Evolutionary conservation across 2,113 vertebrate genomes (phyloP), one percentile per base, ranked within the genome.

Genomic region (Seriola dumerili): DNA sequence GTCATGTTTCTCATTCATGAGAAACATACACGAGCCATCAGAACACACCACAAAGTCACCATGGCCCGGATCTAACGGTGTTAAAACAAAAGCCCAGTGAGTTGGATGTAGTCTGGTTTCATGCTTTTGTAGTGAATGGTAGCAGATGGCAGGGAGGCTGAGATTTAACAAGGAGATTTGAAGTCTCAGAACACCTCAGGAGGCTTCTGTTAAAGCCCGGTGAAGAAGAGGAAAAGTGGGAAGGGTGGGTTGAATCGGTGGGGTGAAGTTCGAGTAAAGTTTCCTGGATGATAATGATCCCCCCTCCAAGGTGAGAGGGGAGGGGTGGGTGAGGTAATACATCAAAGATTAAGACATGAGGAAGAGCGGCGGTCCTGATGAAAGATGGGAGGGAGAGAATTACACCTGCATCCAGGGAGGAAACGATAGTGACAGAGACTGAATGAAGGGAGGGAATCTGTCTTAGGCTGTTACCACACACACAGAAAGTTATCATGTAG

Each of bases 281-380:
- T 70, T 85, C 29, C 77, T 38, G 55, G 84, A 90, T 72, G 76
- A 79, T 91, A 90, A 92, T 89, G 86, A 89, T 86, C 78, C 87
- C 62, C 62, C 29, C 72, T 88, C 82, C 79, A 91, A 91, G 87
- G 79, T 89, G 84, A 88, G 69, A 50, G 72, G 78, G 83, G 71
- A 69, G 75, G 67, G 68, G 79, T 58, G 59, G 23, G 17, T 63
- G 23, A 63, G 83, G 72, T 69, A 83, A 88, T 86, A 65, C 86
- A 86, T 92, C 91, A 90, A 72, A 91, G 85, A 90, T 85, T 36
- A 88, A 81, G 88, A 88, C 76, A 21, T 58, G 76, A 87, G 80
- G 81, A 85, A 88, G 80, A 86, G 67, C 71, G n/a, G 84, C 32
- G 5, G 58, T 25, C 75, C 62, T 64, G 76, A 76, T 87, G 84